These are phyloP conservation scores for Camponotus fellah DNA, from an alignment of 2,888 invertebrate species.

Conservation along the genomic window DNA sequence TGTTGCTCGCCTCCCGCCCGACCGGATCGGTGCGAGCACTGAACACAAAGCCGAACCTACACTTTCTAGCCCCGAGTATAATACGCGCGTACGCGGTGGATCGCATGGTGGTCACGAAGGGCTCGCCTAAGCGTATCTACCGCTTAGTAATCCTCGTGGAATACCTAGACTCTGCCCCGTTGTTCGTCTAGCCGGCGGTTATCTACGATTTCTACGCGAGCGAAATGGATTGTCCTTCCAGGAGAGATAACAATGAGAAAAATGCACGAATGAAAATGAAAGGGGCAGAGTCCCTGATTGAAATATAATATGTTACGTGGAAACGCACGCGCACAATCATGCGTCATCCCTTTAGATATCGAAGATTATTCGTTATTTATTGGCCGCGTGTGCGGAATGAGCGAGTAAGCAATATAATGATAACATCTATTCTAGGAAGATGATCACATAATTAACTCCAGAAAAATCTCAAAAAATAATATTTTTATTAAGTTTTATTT, in stretches of 20 bases:
- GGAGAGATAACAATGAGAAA: slow-evolving; percentile 22
- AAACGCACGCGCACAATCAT: not conserved
- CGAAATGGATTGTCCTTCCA: slow-evolving; percentile 32
- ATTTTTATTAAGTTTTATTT: not conserved
- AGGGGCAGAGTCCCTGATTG: slow-evolving; percentile 7
- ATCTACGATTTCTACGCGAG: slow-evolving; percentile 20
- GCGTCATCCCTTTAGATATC: slow-evolving; percentile 6
- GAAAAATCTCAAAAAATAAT: not conserved
- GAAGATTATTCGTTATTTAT: slow-evolving; percentile 29
- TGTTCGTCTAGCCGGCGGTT: slow-evolving; percentile 33
- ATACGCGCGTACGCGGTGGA: slow-evolving; percentile 5
- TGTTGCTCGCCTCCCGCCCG: slow-evolving; percentile 61
- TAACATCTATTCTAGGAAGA: not conserved
- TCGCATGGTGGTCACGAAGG: slow-evolving; percentile 34
- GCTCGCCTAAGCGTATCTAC: slow-evolving; percentile 6
- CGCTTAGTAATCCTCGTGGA: slow-evolving; percentile 43
- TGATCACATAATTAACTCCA: not conserved
- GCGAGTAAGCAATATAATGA: slow-evolving; percentile 2
- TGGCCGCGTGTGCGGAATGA: not conserved
- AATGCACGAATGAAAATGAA: slow-evolving; percentile 12
- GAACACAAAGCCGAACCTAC: slow-evolving; percentile 65
- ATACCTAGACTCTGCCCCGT: not conserved
- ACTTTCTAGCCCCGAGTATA: slow-evolving; percentile 53
- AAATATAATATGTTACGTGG: slow-evolving; percentile 10
- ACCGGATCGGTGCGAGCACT: not conserved